phyloP scores from a whole-genome alignment of 2,888 invertebrate species.

The Noctua pronuba region DNA sequence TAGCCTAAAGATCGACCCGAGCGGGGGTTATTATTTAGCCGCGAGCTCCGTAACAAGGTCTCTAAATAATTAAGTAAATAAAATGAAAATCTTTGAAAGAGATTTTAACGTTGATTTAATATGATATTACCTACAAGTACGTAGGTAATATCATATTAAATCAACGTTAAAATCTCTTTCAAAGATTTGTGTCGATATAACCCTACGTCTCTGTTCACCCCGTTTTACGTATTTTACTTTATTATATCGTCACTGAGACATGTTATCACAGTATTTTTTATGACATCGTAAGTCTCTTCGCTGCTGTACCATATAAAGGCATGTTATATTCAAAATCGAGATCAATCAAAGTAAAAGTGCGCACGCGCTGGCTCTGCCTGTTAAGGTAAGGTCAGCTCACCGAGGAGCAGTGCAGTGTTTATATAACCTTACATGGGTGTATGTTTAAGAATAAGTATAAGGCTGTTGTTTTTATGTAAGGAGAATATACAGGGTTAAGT shows the following conservation, averaged over 20 bases:
- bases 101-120: too few species aligned
- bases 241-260: not conserved
- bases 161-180: too few species aligned
- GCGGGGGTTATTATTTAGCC: too few species aligned
- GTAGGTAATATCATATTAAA: too few species aligned
- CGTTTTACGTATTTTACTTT: not conserved
- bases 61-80: too few species aligned
- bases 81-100: too few species aligned
- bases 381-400: conserved; percentile 53
- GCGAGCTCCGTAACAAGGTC: too few species aligned
- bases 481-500: conserved; percentile 7
- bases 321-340: conserved; percentile 27
- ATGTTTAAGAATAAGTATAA: not conserved
- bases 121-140: too few species aligned
- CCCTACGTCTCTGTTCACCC: not conserved
- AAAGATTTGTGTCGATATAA: too few species aligned
- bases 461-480: conserved; percentile 15
- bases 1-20: too few species aligned
- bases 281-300: not conserved
- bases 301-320: conserved; percentile 24
- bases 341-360: conserved; percentile 60
- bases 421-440: conserved; percentile 42
- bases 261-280: not conserved
- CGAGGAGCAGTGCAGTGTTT: conserved; percentile 18
- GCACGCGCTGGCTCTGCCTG: conserved; percentile 25